phyloP scores from a whole-genome alignment of 1,140 invertebrate genomes.

The Telenomus remus region DNA sequence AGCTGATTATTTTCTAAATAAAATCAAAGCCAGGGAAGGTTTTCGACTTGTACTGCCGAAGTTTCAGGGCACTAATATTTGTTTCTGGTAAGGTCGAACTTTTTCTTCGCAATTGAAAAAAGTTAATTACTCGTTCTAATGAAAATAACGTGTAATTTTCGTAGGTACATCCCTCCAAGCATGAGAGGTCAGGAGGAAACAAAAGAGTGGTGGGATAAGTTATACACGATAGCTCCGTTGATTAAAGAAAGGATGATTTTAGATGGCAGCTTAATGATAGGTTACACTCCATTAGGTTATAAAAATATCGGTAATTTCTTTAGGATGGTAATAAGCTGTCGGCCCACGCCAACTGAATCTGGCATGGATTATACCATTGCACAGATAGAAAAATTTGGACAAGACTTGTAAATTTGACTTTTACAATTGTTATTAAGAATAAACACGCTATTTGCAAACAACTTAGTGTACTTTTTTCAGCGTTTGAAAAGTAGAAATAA shows the following conservation, averaged over 20 bases:
- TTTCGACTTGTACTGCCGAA: constrained; percentile 79
- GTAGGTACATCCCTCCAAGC: constrained; percentile 83
- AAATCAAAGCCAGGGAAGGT: constrained; percentile 74
- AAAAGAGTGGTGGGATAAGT: constrained; percentile 80
- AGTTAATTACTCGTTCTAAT: background rate
- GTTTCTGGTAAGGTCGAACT: constrained; percentile 88
- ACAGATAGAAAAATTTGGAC: constrained; percentile 78
- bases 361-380: constrained; percentile 81
- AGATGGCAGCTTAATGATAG: constrained; percentile 87
- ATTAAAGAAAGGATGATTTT: constrained; percentile 89
- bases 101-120: background rate
- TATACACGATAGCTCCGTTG: constrained; percentile 84
- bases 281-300: constrained; percentile 85
- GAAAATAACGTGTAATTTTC: constrained; percentile 1
- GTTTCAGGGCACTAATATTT: constrained; percentile 88
- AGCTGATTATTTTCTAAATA: constrained; percentile 77
- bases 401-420: constrained; percentile 66
- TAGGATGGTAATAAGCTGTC: constrained; percentile 89
- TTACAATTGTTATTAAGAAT: background rate
- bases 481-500: too few species aligned
- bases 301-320: constrained; percentile 88
- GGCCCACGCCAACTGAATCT: constrained; percentile 77
- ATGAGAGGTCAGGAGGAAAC: constrained; percentile 80
- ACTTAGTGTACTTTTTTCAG: background rate
- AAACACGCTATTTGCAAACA: too few species aligned